Evolutionary conservation across 2,888 invertebrate species (phyloP), one percentile per base, ranked within the genome.

Genomic region (Eupithecia dodoneata): DNA sequence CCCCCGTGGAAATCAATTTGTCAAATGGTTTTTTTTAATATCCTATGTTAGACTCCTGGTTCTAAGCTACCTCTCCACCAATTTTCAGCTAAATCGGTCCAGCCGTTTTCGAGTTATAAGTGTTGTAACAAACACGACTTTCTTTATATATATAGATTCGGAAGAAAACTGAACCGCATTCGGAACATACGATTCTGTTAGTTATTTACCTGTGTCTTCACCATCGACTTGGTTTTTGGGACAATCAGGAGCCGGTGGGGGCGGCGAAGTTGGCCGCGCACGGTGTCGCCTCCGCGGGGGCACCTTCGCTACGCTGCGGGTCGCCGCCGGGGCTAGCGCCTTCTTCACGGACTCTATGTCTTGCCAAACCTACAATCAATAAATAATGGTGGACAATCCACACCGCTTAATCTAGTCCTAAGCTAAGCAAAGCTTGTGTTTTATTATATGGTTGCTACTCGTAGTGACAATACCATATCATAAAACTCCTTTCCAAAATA

Each of bases 261-360:
- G 76, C n/a, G 67, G 67, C 4, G 85, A 79, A 10, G 82, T 81
- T 18, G 78, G 84, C 78, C 80, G 87, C 76, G 84, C 84, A 45
- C 81, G 89, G 78, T 74, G 88, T 55, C 85, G 81, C 3, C 92
- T 84, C 10, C 94, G 89, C 15, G 88, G 82, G 0, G 93, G 86
- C 73, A 96, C 94, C 5, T 94, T 89, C 41, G 95, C 96, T 73
- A 96, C 88, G 80, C 96, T 95, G 42, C 96, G 91, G 1, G 94
- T 89, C 13, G 95, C 95, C 2, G 96, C 95, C 65, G 96, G 96
- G 1, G 96, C 95, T 67, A 97, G 88, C 30, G 97, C 97, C 84
- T 96, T 96, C 76, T 96, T 94, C 83, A 96, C 96, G n/a, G 96
- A 96, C 78, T 97, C 96, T 73, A 96, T 96, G 89, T 98, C 98